Evolutionary conservation across 2,888 invertebrate species (phyloP), one percentile per base, ranked within the genome.

Genomic region (Drosophila vallismaia): DNA sequence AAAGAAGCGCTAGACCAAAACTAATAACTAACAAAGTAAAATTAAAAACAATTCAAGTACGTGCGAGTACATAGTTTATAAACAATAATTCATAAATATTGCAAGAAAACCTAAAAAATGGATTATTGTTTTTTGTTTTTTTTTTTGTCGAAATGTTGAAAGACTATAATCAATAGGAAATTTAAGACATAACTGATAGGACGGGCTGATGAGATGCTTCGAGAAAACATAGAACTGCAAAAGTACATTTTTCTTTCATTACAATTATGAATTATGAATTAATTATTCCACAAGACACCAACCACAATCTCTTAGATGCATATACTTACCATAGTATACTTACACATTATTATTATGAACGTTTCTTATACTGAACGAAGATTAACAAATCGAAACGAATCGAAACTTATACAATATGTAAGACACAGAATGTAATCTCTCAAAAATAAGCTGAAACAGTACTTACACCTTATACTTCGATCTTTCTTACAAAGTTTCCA

Each of bases 161-260:
- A 31, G 44, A 63, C 51, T 60, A 51, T 63, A 63, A 51, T 38
- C 62, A 24, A 51, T 51, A 45, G 45, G 29, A 7, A 49, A 57
- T 50, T 31, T 33, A 50, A 44, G 62, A 62, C 48, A 51, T 26
- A 44, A 42, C 14, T 12, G 6, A 9, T 44, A 51, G 24, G 42
- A 26, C 51, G 31, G 19, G 12, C 19, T 19, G 19, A 29, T n/a
- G 0, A 24, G 29, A 42, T 19, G 26, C 46, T 40, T 29, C 8
- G 38, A 31, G 31, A 24, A 56, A 29, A 48, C 8, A 62, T 42
- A 42, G 19, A 55, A 38, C 59, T 48, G 38, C 31, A 42, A 42
- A 19, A 40, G 46, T 57, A 33, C 40, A 49, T 62, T 57, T 62
- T 36, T 9, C 24, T 29, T 29, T 40, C 10, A 42, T 10, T 7